Evolutionary conservation across 2,113 vertebrate species (phyloP), one percentile per base, ranked within the genome.

Genomic region (Electrona antarctica): DNA sequence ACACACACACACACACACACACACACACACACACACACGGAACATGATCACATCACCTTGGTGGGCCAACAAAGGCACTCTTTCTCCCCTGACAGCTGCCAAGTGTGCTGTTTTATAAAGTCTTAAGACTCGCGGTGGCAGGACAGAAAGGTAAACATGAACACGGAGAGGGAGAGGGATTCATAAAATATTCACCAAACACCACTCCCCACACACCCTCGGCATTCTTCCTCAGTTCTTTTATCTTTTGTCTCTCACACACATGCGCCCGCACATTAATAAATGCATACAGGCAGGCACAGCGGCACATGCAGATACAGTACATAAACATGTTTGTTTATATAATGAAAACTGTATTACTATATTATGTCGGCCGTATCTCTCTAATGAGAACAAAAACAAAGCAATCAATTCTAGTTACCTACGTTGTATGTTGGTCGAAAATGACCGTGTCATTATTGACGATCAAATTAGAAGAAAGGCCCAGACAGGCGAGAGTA

Each of bases 41-140:
- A 71, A 67, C 67, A 81, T 83, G 64, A 71, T 80, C 75, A 81
- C 78, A 85, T 77, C 79, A 84, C 77, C 77, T 89, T 76, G 68
- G 85, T 80, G 62, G 70, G 64, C 79, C 80, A 86, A 85, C 76
- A 81, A 86, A 73, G 67, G 80, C 64, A 13, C 69, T 84, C 79
- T 81, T 76, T 61, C 67, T 75, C 68, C 59, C 72, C 33, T 48
- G 67, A 78, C 56, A 15, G 7, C 54, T 72, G 78, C 69, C 65
- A 72, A 29, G 62, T 58, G 57, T 45, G 83, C 65, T 55, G 51
- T 64, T 57, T 14, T 14, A 56, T 64, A 11, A 33, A 7, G 41
- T 47, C 67, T 9, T 33, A 7, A 14, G 66, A 74, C 73, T 49
- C 56, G 46, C 64, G 64, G 61, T 11, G 29, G 29, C 48, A 45